Conservation (phyloP, 2,113 vertebrate genomes). For the Balaenoptera acutorostrata region DNA sequence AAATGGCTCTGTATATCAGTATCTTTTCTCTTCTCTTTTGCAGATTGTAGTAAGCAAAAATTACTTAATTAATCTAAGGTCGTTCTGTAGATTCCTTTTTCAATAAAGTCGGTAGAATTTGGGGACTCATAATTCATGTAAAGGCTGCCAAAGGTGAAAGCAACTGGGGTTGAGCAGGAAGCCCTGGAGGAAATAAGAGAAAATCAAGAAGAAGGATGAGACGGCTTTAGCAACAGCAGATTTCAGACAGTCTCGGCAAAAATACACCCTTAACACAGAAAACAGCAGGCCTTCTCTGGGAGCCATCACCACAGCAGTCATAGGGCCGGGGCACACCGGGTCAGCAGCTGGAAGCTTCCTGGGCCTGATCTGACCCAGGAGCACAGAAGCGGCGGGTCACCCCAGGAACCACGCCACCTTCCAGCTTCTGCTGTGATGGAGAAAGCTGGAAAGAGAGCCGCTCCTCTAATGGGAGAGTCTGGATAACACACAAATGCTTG, state of each 20-base stretch:
- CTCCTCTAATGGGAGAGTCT: background rate
- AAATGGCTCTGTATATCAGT: background rate
- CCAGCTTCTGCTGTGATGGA: background rate
- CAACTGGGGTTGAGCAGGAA: background rate
- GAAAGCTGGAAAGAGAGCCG: background rate
- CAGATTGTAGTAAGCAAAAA: background rate
- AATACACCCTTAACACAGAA: background rate
- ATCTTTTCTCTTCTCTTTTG: background rate
- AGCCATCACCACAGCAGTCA: background rate
- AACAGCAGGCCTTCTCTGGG: background rate
- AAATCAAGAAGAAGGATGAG: background rate
- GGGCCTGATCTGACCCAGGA: background rate
- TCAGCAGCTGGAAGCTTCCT: background rate
- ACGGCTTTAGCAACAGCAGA: background rate
- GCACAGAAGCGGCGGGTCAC: background rate
- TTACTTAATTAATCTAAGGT: background rate
- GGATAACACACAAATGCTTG: background rate
- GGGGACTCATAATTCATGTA: background rate
- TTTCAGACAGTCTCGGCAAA: background rate
- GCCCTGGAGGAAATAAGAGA: background rate
- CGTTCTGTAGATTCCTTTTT: background rate
- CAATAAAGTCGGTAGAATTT: background rate
- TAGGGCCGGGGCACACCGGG: accelerated
- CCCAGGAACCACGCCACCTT: background rate
- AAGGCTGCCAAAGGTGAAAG: background rate